Percentiles rank a stretch among this genome's conserved stretches.
Conservation (phyloP, 2,888 invertebrate species). For the Leptinotarsa peninsularis region DNA sequence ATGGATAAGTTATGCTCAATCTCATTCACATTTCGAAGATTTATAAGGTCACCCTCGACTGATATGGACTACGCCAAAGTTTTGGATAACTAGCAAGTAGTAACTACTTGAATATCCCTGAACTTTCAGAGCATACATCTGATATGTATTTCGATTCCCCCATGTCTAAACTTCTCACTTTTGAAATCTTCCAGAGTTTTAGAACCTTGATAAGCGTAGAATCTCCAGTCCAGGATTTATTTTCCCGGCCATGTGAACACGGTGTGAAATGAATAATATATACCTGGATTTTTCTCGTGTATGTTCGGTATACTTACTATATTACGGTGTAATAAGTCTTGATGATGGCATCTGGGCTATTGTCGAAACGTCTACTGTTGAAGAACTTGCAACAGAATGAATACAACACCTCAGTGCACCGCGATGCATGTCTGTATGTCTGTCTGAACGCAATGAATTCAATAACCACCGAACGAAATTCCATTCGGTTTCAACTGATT, state of each 20-base stretch:
- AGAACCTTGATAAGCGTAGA: background rate
- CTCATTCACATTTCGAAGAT: background rate
- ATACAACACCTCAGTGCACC: too few species aligned
- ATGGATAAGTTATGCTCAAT: background rate
- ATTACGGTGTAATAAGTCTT: too few species aligned
- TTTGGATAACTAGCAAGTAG: conserved; percentile 6
- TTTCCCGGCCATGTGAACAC: background rate
- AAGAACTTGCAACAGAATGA: too few species aligned
- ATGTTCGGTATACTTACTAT: too few species aligned
- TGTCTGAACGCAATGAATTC: too few species aligned
- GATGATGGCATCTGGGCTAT: too few species aligned
- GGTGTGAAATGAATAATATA: background rate
- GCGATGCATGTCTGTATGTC: too few species aligned
- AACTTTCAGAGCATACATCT: conserved; percentile 8
- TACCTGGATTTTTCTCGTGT: too few species aligned
- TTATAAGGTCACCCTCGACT: background rate
- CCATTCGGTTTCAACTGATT: too few species aligned
- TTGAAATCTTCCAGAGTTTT: background rate
- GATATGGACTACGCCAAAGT: background rate
- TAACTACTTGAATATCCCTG: conserved; percentile 1
- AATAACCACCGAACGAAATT: too few species aligned
- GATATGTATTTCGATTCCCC: conserved; percentile 12
- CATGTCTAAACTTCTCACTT: background rate
- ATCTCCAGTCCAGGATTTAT: background rate
- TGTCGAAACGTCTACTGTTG: too few species aligned